A percentile compares a stretch with the other conserved stretches of the same genome.
Conservation (phyloP, 2,888 invertebrate species). For the Megamerina dolium region DNA sequence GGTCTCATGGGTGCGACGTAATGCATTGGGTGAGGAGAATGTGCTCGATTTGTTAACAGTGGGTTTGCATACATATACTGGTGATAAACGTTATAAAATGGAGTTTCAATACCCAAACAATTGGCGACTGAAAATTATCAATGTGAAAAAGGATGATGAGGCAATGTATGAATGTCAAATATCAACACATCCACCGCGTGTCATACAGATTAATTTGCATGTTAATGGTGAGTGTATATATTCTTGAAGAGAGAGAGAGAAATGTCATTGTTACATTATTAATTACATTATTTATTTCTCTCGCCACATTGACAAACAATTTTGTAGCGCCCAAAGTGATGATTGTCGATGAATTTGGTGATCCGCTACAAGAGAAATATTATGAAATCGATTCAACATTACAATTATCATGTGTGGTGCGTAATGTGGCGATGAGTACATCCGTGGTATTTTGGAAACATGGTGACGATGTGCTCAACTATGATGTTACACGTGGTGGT, state of each 20-base stretch:
- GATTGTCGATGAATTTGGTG: constrained; percentile 54
- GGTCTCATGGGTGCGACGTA: constrained; percentile 66
- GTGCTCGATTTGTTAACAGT: constrained; percentile 62
- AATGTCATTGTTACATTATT: constrained; percentile 8
- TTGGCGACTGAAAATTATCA: constrained; percentile 54
- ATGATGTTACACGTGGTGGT: constrained; percentile 53
- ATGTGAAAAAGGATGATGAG: constrained; percentile 52
- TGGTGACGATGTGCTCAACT: constrained; percentile 52
- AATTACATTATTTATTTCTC: constrained; percentile 6
- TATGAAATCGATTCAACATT: constrained; percentile 56
- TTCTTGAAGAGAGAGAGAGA: too few species aligned
- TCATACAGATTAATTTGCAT: constrained; percentile 51
- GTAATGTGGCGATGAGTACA: constrained; percentile 52
- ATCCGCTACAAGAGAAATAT: constrained; percentile 53
- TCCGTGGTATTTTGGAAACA: constrained; percentile 55
- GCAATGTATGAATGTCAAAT: constrained; percentile 54
- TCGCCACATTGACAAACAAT: constrained; percentile 2
- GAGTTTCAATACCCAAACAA: constrained; percentile 56
- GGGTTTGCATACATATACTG: constrained; percentile 61
- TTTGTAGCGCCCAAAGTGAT: constrained; percentile 53
- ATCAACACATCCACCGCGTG: constrained; percentile 54
- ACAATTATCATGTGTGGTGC: constrained; percentile 54
- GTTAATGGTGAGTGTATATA: constrained; percentile 49
- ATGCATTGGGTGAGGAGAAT: constrained; percentile 56
- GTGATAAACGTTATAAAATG: constrained; percentile 57